phyloP scores from a whole-genome alignment of 1,140 invertebrate species.

The Nasonia giraulti region DNA sequence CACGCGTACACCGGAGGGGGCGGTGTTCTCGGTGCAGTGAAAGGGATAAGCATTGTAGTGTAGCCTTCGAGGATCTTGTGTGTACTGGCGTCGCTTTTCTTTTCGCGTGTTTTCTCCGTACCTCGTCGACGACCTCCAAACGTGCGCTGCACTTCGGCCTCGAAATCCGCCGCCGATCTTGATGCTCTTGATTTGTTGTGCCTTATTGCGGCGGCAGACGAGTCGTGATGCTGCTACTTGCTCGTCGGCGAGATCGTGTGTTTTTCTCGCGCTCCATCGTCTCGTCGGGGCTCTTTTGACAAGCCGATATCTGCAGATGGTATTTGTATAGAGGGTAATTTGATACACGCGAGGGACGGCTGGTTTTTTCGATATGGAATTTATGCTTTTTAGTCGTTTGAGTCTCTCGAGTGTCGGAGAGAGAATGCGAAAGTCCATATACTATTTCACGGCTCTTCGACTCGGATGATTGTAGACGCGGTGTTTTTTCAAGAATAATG shows the following conservation, averaged over 20 bases:
- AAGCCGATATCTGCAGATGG: neutral
- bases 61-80: slow-evolving; percentile 14
- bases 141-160: slow-evolving; percentile 18
- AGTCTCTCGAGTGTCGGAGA: no score
- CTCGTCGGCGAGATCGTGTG: no score
- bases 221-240: neutral
- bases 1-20: neutral
- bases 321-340: neutral
- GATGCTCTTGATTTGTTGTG: slow-evolving; percentile 5
- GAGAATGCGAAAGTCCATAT: no score
- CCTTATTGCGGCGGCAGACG: neutral
- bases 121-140: slow-evolving; percentile 14
- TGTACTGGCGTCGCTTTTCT: neutral
- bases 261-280: neutral
- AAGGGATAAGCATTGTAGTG: slow-evolving; percentile 12
- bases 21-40: neutral
- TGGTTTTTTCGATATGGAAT: neutral
- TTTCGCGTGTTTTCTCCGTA: slow-evolving; percentile 13
- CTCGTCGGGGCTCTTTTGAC: neutral
- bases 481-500: no score
- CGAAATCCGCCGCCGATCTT: neutral
- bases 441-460: neutral
- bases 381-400: no score
- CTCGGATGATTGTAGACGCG: neutral
- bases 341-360: neutral